These are phyloP conservation scores for Geodia barretti DNA, from an alignment of 37 sponge, comb jelly and placozoan genomes.

Conservation along the genomic window DNA sequence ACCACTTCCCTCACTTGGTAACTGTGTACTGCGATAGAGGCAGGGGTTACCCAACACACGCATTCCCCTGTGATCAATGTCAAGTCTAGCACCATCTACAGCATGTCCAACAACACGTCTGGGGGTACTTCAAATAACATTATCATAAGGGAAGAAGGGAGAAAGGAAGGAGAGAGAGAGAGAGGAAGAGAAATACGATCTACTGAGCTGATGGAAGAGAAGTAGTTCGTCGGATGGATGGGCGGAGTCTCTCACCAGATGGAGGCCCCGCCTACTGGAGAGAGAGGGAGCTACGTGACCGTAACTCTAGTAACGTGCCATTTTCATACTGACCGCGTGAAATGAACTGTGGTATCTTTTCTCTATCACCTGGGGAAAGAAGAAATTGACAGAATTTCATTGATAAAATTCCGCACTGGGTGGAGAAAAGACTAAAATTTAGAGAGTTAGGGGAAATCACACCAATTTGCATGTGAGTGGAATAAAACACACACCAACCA, in stretches of 20 bases:
- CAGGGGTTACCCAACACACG: no score
- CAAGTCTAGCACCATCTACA: no score
- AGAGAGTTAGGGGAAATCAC: background rate
- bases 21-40: no score
- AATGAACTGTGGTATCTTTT: slow-evolving; percentile 1
- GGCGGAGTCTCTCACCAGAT: background rate
- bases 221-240: background rate
- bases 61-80: no score
- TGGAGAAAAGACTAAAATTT: background rate
- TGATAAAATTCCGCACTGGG: background rate
- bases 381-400: background rate
- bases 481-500: no score
- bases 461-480: no score
- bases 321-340: background rate
- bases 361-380: slow-evolving; percentile 64
- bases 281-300: background rate
- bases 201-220: background rate
- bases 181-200: background rate
- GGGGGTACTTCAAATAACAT: background rate
- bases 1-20: no score
- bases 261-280: background rate
- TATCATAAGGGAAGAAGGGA: background rate
- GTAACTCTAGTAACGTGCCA: background rate
- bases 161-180: background rate
- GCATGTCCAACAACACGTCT: background rate